Conservation (phyloP, 2,113 vertebrate species). For the Brienomyrus longianalis region DNA sequence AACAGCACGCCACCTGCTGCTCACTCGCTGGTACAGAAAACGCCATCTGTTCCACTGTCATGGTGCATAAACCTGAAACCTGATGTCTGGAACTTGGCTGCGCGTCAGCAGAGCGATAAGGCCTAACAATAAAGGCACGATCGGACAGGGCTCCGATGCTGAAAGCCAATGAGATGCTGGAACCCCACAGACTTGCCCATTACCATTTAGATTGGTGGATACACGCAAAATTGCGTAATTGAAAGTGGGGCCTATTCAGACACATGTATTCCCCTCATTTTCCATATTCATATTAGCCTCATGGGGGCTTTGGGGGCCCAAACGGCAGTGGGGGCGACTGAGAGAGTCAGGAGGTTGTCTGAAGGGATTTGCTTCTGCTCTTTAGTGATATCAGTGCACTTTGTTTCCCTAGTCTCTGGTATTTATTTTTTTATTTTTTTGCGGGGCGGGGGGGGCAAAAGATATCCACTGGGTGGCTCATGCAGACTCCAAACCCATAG, state of each 20-base stretch:
- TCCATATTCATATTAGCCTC: slow-evolving; percentile 34
- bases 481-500: not conserved
- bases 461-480: not conserved
- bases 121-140: not conserved
- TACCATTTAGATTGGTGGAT: slow-evolving; percentile 56
- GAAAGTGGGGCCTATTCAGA: slow-evolving; percentile 37
- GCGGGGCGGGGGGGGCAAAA: not conserved
- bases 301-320: not conserved
- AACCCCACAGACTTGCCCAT: slow-evolving; percentile 36
- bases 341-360: not conserved
- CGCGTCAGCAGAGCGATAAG: not conserved
- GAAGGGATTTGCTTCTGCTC: not conserved
- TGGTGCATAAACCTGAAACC: not conserved
- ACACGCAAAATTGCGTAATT: slow-evolving; percentile 54
- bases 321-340: not conserved
- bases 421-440: not conserved
- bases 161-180: not conserved
- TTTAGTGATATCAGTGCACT: not conserved
- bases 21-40: not conserved
- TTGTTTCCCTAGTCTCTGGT: not conserved
- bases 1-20: not conserved
- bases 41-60: not conserved
- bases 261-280: slow-evolving; percentile 33
- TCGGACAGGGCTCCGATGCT: not conserved
- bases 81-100: not conserved